Evolutionary conservation across 2,113 vertebrate genomes (phyloP).

Genomic region (Nettapus auritus): DNA sequence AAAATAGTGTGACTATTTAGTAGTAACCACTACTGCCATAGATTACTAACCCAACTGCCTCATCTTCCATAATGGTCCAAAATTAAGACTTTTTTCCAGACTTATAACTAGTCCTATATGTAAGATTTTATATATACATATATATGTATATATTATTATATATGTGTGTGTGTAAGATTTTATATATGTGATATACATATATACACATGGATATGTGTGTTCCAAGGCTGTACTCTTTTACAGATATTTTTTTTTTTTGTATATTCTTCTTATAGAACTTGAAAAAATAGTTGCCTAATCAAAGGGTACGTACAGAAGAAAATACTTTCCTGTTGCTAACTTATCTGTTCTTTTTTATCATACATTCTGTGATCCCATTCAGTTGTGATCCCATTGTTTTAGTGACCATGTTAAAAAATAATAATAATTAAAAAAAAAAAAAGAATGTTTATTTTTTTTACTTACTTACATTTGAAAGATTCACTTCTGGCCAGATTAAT

Average conservation of each 20-base stretch:
- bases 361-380: background rate
- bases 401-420: no score
- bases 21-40: background rate
- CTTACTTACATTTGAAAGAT: background rate
- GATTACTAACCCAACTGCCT: background rate
- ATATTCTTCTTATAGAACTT: background rate
- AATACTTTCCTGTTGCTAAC: background rate
- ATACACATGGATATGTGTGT: rapidly evolving
- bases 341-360: background rate
- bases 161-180: background rate
- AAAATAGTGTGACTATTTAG: background rate
- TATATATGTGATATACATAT: background rate
- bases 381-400: background rate
- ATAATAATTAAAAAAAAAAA: no score
- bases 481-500: background rate
- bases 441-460: background rate
- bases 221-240: background rate
- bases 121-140: background rate
- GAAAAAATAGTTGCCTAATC: background rate
- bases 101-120: background rate
- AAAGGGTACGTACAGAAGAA: background rate
- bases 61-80: background rate
- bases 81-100: background rate
- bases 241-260: background rate
- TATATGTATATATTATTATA: background rate